phyloP scores from a whole-genome alignment of 2,113 vertebrate genomes.

The Pogona vitticeps region DNA sequence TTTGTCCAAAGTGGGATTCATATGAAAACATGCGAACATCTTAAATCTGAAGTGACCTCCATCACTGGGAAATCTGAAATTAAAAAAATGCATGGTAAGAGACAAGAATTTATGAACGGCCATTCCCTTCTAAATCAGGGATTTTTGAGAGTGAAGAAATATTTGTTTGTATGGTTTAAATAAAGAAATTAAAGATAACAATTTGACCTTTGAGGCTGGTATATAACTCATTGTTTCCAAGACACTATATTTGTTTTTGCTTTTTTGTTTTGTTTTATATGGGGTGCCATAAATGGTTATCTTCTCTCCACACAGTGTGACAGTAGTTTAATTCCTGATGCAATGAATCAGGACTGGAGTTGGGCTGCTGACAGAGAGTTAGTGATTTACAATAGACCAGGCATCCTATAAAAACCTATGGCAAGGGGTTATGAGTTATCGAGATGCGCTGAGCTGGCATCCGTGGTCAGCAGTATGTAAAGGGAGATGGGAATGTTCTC shows the following conservation, averaged over 20 bases:
- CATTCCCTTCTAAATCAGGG: slow-evolving; percentile 8
- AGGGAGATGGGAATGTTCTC: slow-evolving; percentile 32
- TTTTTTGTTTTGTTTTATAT: slow-evolving; percentile 35
- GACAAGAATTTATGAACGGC: slow-evolving; percentile 2
- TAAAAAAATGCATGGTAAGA: slow-evolving; percentile 13
- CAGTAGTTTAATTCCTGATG: slow-evolving; percentile 64
- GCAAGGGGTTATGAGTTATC: slow-evolving; percentile 67
- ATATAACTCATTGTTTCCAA: slow-evolving; percentile 34
- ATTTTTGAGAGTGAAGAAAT: not conserved
- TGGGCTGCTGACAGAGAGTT: slow-evolving; percentile 59
- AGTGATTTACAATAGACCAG: slow-evolving; percentile 69
- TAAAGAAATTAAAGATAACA: slow-evolving; percentile 49
- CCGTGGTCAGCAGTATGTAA: slow-evolving; percentile 62
- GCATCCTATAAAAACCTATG: slow-evolving; percentile 71
- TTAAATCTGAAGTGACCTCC: not conserved
- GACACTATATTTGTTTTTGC: slow-evolving; percentile 50
- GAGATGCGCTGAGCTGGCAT: slow-evolving; percentile 74
- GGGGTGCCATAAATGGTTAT: slow-evolving; percentile 40
- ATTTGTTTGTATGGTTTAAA: slow-evolving; percentile 48
- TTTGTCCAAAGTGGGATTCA: not conserved
- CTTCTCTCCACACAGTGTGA: slow-evolving; percentile 52
- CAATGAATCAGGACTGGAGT: slow-evolving; percentile 66
- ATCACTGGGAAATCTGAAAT: slow-evolving; percentile 11
- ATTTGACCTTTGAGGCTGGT: slow-evolving; percentile 18
- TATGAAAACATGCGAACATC: not conserved